Evolutionary conservation across 2,113 vertebrate genomes (phyloP).

Genomic region (Dromiciops gliroides): DNA sequence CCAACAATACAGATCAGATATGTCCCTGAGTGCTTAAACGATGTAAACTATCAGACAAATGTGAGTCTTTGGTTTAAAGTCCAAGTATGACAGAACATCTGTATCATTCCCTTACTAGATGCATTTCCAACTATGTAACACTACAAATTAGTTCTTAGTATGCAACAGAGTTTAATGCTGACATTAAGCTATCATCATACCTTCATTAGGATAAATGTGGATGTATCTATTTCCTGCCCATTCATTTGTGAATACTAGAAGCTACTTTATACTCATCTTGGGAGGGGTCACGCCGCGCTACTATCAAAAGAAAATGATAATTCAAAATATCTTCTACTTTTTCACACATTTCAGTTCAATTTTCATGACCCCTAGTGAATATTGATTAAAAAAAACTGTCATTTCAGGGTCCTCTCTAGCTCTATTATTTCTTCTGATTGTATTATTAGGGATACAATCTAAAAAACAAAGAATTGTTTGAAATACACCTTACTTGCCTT

Average conservation of each 20-base stretch:
- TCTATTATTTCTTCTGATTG: neutral
- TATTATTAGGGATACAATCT: neutral
- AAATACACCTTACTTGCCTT: neutral
- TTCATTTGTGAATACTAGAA: fast-evolving
- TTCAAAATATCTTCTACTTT: neutral
- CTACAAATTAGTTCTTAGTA: neutral
- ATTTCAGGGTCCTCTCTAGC: neutral
- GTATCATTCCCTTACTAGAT: neutral
- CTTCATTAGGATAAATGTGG: neutral
- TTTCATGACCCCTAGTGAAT: no score
- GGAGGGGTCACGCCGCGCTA: neutral
- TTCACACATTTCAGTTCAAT: no score
- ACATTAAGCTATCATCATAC: neutral
- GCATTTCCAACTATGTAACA: neutral
- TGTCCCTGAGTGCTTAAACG: neutral
- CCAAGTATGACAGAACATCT: neutral
- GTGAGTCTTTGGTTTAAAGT: neutral
- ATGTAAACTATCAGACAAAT: neutral
- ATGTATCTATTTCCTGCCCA: neutral
- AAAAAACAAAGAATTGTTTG: neutral
- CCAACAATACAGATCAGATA: neutral
- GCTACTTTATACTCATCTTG: neutral
- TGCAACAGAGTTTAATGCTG: neutral
- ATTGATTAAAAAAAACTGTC: fast-evolving
- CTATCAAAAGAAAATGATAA: neutral